Evolutionary conservation across 2,113 vertebrate species (phyloP), one percentile per base, ranked within the genome.

Genomic region (Channa maculata): DNA sequence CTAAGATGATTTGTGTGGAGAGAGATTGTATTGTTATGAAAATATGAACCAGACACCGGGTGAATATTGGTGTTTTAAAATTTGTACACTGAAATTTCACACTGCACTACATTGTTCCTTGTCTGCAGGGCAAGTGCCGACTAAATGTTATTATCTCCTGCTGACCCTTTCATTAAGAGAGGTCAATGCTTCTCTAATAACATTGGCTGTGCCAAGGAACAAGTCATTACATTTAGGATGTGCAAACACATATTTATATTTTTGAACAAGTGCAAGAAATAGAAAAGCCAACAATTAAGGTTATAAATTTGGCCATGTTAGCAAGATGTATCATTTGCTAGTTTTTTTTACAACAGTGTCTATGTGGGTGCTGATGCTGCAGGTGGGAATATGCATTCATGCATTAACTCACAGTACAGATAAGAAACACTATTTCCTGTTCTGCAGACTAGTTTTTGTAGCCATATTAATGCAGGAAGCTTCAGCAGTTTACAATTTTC

Each of bases 61-160:
- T 5, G 24, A 9, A 44, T 65, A 57, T 3, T 50, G 2, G 38
- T 39, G 39, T 59, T 75, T 67, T 50, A 59, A 54, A 33, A 11
- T n/a, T 14, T 60, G n/a, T 12, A 33, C 10, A 60, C 8, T 62
- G n/a, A 62, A 69, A 62, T 59, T 65, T 67, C n/a, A 8, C 39
- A 15, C 50, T 50, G 51, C 61, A 39, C 1, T 45, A 14, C 41
- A n/a, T 53, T 5, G 54, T 38, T 67, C 2, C 33, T 37, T 4
- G 14, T 65, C 50, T 68, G 60, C 43, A 49, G 53, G 43, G 64
- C 64, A 59, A 6, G 44, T 69, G 50, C 36, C 54, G 52, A 39
- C 8, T 61, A 78, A 88, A 82, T 80, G 69, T 78, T 64, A 74
- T 85, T 76, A 77, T 82, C 38, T 55, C 34, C 45, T 58, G 38